phyloP scores from a whole-genome alignment of 64 coral and sea anemone genomes.

The Montipora sp. region DNA sequence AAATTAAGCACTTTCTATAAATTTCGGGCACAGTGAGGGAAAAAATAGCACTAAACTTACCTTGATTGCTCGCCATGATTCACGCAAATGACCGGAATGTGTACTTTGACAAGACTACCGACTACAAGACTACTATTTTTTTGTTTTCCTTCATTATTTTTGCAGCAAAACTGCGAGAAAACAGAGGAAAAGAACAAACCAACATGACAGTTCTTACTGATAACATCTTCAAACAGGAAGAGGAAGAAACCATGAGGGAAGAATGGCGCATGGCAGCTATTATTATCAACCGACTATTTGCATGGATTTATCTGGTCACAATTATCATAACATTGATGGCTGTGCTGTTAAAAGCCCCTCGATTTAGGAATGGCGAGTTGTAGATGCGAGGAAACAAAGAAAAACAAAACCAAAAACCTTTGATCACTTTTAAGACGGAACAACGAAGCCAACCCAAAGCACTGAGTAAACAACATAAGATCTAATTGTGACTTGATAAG shows the following conservation, averaged over 20 bases:
- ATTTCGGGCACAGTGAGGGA: no score
- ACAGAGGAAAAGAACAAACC: conserved; percentile 45
- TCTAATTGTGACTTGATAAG: no score
- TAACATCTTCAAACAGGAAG: conserved; percentile 82
- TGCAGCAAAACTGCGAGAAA: conserved; percentile 68
- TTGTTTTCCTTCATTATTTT: neutral
- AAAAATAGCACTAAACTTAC: no score
- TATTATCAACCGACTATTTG: conserved; percentile 89
- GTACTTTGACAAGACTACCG: no score
- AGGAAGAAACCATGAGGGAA: conserved; percentile 71
- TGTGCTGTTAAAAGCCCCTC: conserved; percentile 76
- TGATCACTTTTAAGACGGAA: neutral
- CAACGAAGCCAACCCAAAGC: no score
- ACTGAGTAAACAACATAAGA: no score
- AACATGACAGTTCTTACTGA: conserved; percentile 86
- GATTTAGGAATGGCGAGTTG: conserved; percentile 54
- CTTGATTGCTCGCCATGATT: no score
- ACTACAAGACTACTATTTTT: no score
- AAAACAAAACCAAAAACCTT: no score
- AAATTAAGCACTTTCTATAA: no score
- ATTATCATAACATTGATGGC: conserved; percentile 74
- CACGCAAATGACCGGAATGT: no score
- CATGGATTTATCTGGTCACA: conserved; percentile 85
- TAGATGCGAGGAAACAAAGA: neutral
- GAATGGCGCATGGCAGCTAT: conserved; percentile 90